Conservation (phyloP, 2,113 vertebrate genomes). For the Amphilophus citrinellus region DNA sequence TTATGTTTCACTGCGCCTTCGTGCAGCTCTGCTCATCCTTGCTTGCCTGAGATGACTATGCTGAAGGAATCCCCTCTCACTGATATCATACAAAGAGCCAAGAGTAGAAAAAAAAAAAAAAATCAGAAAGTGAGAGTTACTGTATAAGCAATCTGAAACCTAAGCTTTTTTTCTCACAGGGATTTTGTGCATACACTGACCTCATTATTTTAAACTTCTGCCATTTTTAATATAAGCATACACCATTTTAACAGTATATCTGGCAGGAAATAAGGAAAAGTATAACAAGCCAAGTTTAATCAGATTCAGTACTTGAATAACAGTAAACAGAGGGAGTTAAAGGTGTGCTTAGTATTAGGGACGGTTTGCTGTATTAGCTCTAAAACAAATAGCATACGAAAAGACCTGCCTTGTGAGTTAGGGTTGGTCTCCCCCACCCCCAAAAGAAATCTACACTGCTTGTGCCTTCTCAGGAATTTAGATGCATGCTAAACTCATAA, state of each 20-base stretch:
- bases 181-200: not conserved
- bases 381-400: not conserved
- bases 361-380: not conserved
- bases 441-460: too few relatives aligned
- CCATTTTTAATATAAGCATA: not conserved
- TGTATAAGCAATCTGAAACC: too few relatives aligned
- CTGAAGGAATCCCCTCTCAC: not conserved
- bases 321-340: not conserved
- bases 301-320: not conserved
- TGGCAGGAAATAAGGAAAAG: not conserved
- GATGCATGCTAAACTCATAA: not conserved
- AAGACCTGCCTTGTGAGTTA: not conserved
- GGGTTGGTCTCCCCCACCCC: not conserved
- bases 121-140: not conserved
- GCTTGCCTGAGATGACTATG: too few relatives aligned
- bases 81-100: not conserved
- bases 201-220: not conserved
- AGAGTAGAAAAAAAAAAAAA: fast-evolving
- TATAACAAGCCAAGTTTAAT: not conserved
- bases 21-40: not conserved
- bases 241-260: not conserved
- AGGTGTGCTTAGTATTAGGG: not conserved
- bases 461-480: not conserved
- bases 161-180: not conserved
- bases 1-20: not conserved